Percentiles rank a stretch among this genome's conserved stretches.
Evolutionary conservation across 2,113 vertebrate species (phyloP).

Genomic region (Tichodroma muraria): DNA sequence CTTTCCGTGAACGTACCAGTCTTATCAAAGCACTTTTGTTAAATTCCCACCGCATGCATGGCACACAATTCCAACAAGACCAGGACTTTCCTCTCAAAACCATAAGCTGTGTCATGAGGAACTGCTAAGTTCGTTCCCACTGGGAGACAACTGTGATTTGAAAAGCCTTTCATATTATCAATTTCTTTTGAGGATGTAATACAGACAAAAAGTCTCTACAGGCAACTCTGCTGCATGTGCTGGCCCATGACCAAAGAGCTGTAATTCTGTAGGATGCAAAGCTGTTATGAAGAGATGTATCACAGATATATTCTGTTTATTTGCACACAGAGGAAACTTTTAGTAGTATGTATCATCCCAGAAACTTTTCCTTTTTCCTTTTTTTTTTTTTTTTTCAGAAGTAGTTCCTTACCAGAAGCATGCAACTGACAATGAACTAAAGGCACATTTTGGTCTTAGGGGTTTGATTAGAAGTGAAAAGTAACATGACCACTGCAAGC

Average conservation of each 20-base stretch:
- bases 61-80: background rate
- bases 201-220: background rate
- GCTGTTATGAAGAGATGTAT: background rate
- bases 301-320: background rate
- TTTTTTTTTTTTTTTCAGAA: background rate
- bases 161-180: background rate
- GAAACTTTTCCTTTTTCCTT: background rate
- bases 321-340: background rate
- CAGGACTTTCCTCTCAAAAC: background rate
- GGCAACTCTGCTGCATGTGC: fast-evolving
- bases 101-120: background rate
- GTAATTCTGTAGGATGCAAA: background rate
- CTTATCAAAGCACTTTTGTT: background rate
- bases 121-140: background rate
- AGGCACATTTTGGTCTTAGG: background rate
- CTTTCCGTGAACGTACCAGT: background rate
- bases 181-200: background rate
- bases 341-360: background rate
- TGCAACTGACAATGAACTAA: background rate
- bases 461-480: background rate
- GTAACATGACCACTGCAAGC: background rate
- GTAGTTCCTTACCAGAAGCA: background rate
- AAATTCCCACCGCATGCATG: background rate
- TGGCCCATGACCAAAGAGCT: background rate
- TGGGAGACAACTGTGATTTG: background rate